Conservation (phyloP, 2,113 vertebrate species). For the Etheostoma cragini region DNA sequence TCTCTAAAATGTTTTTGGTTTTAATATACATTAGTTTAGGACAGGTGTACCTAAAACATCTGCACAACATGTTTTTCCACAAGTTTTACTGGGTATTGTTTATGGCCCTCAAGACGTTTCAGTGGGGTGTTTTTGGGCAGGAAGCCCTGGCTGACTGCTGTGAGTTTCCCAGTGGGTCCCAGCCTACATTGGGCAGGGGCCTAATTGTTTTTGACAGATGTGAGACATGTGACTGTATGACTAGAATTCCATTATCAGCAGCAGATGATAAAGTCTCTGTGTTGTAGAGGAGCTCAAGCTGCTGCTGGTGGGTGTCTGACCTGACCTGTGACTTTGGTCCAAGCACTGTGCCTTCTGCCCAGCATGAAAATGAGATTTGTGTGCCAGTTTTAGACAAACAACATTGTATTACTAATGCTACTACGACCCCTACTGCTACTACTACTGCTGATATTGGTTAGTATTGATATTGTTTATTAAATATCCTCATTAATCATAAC, state of each 20-base stretch:
- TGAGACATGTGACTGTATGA: conserved; percentile 74
- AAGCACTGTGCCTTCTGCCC: conserved; percentile 19
- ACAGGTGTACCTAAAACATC: neutral
- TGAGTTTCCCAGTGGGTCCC: conserved; percentile 49
- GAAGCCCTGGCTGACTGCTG: conserved; percentile 47
- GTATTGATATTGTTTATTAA: too few relatives aligned
- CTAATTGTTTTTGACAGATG: conserved; percentile 77
- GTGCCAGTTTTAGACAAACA: conserved; percentile 44
- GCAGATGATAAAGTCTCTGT: conserved; percentile 74
- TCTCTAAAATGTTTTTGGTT: neutral
- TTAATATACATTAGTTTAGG: neutral
- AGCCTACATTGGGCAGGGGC: conserved; percentile 41
- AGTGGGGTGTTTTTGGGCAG: conserved; percentile 30
- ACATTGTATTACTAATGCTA: neutral
- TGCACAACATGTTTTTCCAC: neutral
- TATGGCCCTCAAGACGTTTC: conserved; percentile 9
- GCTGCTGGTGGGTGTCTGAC: conserved; percentile 70
- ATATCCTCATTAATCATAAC: neutral
- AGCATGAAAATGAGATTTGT: conserved; percentile 30
- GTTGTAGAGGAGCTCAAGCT: conserved; percentile 56
- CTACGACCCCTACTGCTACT: neutral
- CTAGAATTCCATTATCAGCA: conserved; percentile 71
- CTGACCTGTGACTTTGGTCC: conserved; percentile 62
- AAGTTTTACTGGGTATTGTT: neutral
- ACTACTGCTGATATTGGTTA: neutral